Conservation (phyloP, 2,888 invertebrate species). For the Agapetus fuscipes region DNA sequence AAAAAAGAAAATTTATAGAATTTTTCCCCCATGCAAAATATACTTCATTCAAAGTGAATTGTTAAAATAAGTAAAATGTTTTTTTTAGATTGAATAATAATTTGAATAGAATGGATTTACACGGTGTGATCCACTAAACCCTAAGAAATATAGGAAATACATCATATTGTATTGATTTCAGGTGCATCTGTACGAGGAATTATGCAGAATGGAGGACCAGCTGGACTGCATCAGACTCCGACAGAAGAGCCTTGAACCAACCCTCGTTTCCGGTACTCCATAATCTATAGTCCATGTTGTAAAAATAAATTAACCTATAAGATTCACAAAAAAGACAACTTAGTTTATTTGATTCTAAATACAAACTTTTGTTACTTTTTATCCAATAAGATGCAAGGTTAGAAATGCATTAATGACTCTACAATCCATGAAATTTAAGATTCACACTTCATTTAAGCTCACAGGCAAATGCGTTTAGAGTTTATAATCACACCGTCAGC, state of each 20-base stretch:
- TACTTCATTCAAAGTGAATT: too few relatives aligned
- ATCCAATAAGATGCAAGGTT: neutral
- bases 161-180: constrained; percentile 22
- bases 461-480: too few relatives aligned
- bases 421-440: neutral
- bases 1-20: too few relatives aligned
- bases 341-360: too few relatives aligned
- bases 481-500: too few relatives aligned
- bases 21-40: too few relatives aligned
- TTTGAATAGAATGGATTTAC: neutral
- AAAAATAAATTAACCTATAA: too few relatives aligned
- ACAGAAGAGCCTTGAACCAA: constrained; percentile 26
- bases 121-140: neutral
- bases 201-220: constrained; percentile 95
- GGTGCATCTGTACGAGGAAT: constrained; percentile 87
- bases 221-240: constrained; percentile 54
- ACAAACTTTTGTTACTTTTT: too few relatives aligned
- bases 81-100: neutral
- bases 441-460: neutral
- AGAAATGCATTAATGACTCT: neutral
- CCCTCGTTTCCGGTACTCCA: constrained; percentile 42
- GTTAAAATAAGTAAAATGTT: neutral
- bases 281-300: too few relatives aligned
- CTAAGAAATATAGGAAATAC: neutral
- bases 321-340: too few relatives aligned